Evolutionary conservation across 2,888 invertebrate species (phyloP).

Genomic region (Drosophila anceps): DNA sequence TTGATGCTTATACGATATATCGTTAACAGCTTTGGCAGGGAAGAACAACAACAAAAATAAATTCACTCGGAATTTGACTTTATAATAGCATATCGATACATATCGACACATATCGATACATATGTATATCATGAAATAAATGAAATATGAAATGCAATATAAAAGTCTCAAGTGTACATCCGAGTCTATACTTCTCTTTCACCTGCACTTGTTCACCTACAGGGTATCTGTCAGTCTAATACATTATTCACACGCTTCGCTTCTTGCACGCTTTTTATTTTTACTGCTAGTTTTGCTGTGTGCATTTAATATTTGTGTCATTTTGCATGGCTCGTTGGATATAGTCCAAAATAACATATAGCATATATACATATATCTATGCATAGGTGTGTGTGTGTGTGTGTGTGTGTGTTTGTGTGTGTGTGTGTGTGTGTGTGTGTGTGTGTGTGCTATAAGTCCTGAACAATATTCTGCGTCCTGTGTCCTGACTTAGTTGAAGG

Average conservation of each 20-base stretch:
- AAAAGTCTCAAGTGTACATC: no score
- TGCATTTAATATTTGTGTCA: constrained; percentile 69
- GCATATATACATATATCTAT: constrained; percentile 1
- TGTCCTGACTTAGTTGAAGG: constrained; percentile 53
- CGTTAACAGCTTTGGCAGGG: no score
- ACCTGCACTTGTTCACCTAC: neutral
- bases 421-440: constrained; percentile 36
- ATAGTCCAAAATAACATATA: constrained; percentile 34
- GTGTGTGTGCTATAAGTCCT: constrained; percentile 46
- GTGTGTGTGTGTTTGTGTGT: constrained; percentile 15
- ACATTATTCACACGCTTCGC: neutral
- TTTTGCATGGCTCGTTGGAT: constrained; percentile 72
- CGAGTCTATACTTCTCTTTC: neutral
- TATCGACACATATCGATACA: no score
- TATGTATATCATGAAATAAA: no score
- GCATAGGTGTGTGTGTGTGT: neutral
- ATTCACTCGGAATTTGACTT: no score
- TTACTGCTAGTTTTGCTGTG: constrained; percentile 43
- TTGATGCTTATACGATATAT: no score
- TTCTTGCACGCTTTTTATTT: constrained; percentile 6
- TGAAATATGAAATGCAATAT: no score
- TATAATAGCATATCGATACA: no score
- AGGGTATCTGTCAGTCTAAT: neutral
- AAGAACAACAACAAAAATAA: no score
- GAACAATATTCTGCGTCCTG: constrained; percentile 16